These are phyloP conservation scores for Catostylus mosaicus DNA, from an alignment of 30 jellyfish, hydroid and myxozoan species.

Conservation along the genomic window DNA sequence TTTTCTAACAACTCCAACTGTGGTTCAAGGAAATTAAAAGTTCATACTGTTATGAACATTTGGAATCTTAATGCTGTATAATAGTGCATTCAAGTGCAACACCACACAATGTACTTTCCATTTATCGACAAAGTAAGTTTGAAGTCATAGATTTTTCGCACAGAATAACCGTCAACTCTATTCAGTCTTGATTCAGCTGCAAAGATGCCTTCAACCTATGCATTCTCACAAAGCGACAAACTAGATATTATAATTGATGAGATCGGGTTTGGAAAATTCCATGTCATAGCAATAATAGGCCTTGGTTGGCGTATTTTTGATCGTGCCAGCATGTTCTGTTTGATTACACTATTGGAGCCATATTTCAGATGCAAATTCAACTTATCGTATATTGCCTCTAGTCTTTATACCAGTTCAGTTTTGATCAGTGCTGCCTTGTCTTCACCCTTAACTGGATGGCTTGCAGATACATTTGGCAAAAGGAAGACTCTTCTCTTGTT, in stretches of 20 bases:
- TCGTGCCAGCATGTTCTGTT: background rate
- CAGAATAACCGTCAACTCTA: no score
- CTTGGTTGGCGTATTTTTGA: background rate
- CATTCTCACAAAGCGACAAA: no score
- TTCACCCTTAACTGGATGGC: background rate
- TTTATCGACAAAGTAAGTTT: no score
- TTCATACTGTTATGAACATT: no score
- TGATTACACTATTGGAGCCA: background rate
- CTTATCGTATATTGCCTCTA: background rate
- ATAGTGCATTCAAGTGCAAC: no score
- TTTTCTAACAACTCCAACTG: no score
- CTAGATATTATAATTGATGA: background rate
- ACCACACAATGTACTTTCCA: no score
- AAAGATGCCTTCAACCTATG: no score
- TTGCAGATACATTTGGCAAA: background rate
- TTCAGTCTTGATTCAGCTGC: no score
- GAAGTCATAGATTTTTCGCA: no score
- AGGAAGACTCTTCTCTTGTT: background rate
- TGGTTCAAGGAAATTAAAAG: no score
- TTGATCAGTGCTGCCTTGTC: background rate
- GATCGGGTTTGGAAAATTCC: background rate
- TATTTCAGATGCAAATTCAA: background rate
- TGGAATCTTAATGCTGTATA: no score
- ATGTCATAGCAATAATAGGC: background rate
- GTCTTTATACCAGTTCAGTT: background rate